Conservation (phyloP, 2,888 invertebrate genomes). For the Ochropleura plecta region DNA sequence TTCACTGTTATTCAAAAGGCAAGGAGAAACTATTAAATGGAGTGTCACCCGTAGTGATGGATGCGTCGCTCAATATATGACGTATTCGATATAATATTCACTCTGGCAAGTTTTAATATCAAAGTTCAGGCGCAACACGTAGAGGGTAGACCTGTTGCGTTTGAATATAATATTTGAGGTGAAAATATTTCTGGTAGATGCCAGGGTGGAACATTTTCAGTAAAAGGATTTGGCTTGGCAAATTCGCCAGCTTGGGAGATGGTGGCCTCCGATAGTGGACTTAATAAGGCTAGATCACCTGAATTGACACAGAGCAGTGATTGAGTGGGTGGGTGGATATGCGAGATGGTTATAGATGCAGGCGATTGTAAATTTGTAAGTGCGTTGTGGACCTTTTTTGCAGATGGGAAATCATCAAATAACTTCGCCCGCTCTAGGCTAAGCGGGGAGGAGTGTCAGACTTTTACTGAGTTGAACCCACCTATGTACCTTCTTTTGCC, state of each 20-base stretch:
- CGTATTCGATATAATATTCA: conserved; percentile 11
- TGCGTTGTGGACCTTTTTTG: neutral
- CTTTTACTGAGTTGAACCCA: too few relatives aligned
- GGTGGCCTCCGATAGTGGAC: neutral
- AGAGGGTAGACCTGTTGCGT: conserved; percentile 40
- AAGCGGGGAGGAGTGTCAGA: too few relatives aligned
- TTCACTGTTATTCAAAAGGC: neutral
- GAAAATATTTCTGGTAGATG: neutral
- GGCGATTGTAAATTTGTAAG: neutral
- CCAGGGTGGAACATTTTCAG: too few relatives aligned
- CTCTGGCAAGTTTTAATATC: conserved; percentile 28
- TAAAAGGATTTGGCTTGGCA: neutral
- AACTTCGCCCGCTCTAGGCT: too few relatives aligned
- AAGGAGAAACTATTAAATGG: conserved; percentile 27
- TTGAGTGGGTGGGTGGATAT: neutral
- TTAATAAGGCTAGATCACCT: neutral
- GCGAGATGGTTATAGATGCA: neutral
- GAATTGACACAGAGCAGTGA: neutral
- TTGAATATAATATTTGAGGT: neutral
- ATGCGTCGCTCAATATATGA: conserved; percentile 12
- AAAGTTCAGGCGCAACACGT: conserved; percentile 47
- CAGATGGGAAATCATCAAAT: too few relatives aligned
- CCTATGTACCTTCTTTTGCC: too few relatives aligned
- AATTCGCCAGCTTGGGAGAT: neutral
- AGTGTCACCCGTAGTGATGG: conserved; percentile 40